Conservation (phyloP, 1,140 invertebrate species). For the Semibalanus balanoides region DNA sequence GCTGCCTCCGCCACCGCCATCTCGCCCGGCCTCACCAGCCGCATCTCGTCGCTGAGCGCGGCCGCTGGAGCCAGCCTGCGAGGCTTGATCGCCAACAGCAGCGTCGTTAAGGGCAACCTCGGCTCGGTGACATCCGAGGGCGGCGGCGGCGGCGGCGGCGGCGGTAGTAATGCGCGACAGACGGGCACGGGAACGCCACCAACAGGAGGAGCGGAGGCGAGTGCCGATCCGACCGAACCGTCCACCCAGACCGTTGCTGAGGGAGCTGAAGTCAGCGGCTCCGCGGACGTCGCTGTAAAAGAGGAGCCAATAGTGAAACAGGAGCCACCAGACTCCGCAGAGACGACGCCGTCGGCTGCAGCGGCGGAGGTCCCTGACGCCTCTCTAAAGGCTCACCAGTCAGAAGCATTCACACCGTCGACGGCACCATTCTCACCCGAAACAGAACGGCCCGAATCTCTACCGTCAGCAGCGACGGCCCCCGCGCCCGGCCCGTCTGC, state of each 20-base stretch:
- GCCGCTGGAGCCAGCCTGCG: background rate
- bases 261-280: background rate
- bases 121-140: background rate
- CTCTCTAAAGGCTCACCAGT: background rate
- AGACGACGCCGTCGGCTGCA: background rate
- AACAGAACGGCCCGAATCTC: background rate
- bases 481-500: too few relatives aligned
- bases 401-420: background rate
- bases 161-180: too few relatives aligned
- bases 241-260: background rate
- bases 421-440: background rate
- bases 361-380: too few relatives aligned
- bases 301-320: background rate
- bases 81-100: background rate
- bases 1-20: conserved; percentile 10
- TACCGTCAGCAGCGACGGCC: too few relatives aligned
- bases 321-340: background rate
- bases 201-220: too few relatives aligned
- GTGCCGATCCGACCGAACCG: background rate
- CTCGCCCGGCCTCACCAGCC: background rate
- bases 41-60: background rate
- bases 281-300: background rate
- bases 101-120: too few relatives aligned
- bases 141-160: too few relatives aligned
- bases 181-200: too few relatives aligned